Evolutionary conservation across 2,797 vertebrate genomes (phyloP).

Genomic region (Sandelia bainsii): DNA sequence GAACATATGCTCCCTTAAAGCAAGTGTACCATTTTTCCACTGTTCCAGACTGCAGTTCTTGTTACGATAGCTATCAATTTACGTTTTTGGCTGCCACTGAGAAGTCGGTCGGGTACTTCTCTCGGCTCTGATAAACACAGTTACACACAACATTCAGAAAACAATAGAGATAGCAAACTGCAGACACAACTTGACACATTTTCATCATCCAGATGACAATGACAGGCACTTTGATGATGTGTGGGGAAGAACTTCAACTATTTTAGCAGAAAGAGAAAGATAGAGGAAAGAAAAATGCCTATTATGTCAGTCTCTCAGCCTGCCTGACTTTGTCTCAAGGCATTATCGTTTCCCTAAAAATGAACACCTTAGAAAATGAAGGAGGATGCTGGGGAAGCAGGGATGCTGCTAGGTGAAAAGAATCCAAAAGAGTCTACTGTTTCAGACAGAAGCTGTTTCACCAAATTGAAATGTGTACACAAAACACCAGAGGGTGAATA

Average conservation of each 20-base stretch:
- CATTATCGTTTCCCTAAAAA: conserved; percentile 52
- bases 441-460: conserved; percentile 35
- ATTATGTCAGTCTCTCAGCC: conserved; percentile 40
- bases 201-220: conserved; percentile 50
- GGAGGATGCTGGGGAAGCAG: conserved; percentile 11
- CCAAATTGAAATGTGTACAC: conserved; percentile 52
- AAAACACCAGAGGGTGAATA: conserved; percentile 26
- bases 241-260: conserved; percentile 50
- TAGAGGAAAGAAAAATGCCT: conserved; percentile 30
- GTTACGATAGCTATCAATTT: conserved; percentile 52
- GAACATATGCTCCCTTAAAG: conserved; percentile 9
- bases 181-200: conserved; percentile 45
- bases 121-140: conserved; percentile 41
- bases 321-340: conserved; percentile 46
- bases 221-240: conserved; percentile 53
- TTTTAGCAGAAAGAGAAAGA: conserved; percentile 34
- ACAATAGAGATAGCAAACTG: conserved; percentile 46
- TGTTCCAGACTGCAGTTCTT: neutral
- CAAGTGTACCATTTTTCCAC: conserved; percentile 1
- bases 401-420: conserved; percentile 11
- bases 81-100: conserved; percentile 24
- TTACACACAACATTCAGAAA: conserved; percentile 50
- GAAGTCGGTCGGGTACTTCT: conserved; percentile 19
- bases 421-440: conserved; percentile 42
- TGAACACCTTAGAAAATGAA: conserved; percentile 64